Evolutionary conservation across 2,888 invertebrate genomes (phyloP), one percentile per base, ranked within the genome.

Genomic region (Dryomyza anilis): DNA sequence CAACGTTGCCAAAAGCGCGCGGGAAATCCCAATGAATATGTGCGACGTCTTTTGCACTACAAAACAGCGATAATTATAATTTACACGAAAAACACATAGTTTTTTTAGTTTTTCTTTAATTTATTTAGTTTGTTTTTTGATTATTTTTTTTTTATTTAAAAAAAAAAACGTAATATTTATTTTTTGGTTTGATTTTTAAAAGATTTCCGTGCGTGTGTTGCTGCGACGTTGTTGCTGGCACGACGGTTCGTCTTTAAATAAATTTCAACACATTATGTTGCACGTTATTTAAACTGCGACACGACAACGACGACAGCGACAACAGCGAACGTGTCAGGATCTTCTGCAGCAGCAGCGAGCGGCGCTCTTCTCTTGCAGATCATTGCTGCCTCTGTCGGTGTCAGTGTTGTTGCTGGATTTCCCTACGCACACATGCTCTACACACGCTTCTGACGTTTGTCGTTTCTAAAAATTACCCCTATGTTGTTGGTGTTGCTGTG

Each of bases 11-110:
- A 76, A 75, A 71, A 70, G 70, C 67, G 66, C 71, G 76, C 76
- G 81, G 81, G 81, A 81, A 81, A 81, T 80, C 81, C 81, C 81
- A 78, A 73, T 73, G 70, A 72, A 65, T 71, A 62, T 50, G 39
- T 33, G 39, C 33, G 36, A 39, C 58, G 61, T 53, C 50, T 45
- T 55, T 30, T n/a, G n/a, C n/a, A n/a, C n/a, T n/a, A n/a, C n/a
- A n/a, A n/a, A n/a, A n/a, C n/a, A n/a, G n/a, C n/a, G n/a, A n/a
- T n/a, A n/a, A n/a, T n/a, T n/a, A n/a, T n/a, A n/a, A n/a, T n/a
- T n/a, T n/a, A n/a, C n/a, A n/a, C n/a, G n/a, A n/a, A n/a, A n/a
- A n/a, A n/a, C n/a, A n/a, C n/a, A n/a, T n/a, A n/a, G 39, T 39
- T n/a, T 39, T 39, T 39, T 39, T 2, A 39, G 8, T 39, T 33